Evolutionary conservation across 2,113 vertebrate species (phyloP), one percentile per base, ranked within the genome.

Genomic region (Neogale vison): DNA sequence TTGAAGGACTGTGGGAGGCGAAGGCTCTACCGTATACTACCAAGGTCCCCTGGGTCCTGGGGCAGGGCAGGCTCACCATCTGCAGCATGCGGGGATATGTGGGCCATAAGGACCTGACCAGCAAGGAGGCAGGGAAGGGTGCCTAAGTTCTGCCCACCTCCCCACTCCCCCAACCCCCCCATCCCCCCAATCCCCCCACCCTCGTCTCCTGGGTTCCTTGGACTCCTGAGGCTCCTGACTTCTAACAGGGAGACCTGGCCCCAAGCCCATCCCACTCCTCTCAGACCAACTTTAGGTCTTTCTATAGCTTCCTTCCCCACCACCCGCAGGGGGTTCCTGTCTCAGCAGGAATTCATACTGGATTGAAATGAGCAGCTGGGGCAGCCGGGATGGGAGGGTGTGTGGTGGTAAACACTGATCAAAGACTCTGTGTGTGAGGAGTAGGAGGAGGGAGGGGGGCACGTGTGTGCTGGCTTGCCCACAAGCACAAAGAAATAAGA

Each of bases 301-400:
- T 96, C 88, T 7, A 24, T 69, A 45, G 84, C 82, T 50, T 34
- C 65, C 57, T 80, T 80, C 47, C 52, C 59, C 26, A 71, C 31
- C 45, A 63, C 63, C 89, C 89, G 0, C 71, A 95, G 96, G 84
- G 96, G 85, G 90, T 98, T 98, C 96, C 97, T 96, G 90, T 98
- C 94, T 94, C 91, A 84, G 96, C 96, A 96, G 96, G 98, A 96
- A 97, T 96, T 97, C 47, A 90, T 61, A 59, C 50, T 21, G 0
- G 74, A 96, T 34, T 95, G 96, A 96, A 98, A 71, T n/a, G 84
- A 96, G 93, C 98, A 98, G 97, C 97, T 96, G 97, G 81, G 85
- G 57, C 63, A 67, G 97, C 65, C 76, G 52, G 81, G 90, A 31
- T 26, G 76, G 95, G 88, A 90, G 93, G 84, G 71, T 24, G 21